Base-by-base conservation (phyloP, 1,140 invertebrate genomes). In the Trypoxylus dichotomus region DNA sequence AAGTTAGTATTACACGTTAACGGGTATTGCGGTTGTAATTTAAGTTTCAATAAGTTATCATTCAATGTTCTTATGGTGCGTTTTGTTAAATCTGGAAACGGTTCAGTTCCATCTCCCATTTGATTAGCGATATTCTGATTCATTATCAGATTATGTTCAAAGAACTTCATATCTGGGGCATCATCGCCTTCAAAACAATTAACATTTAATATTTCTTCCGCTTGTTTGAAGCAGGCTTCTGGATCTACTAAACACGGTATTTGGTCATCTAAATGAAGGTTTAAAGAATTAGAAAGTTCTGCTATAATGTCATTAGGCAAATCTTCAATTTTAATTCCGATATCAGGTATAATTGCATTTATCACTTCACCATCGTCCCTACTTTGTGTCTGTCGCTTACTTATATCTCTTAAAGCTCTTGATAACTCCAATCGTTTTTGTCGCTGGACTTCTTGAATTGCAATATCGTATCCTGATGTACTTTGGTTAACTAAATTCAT, bases 241-340 rank as follows among this genome's bases (percentile, higher is more conserved):
- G 78, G 78, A 75, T 54, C 74, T 19, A 74, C 72, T 42, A 74
- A 24, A 41, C 19, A 37, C 19, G 19, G 10, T 74, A 74, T 24
- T 3, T 74, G 72, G 10, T 41, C 19, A 41, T 82, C 80, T 72
- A 81, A 74, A 78, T 76, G 78, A 71, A 82, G 42, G 78, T 82
- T 68, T 47, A 84, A 77, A 25, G 79, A 81, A n/a, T 72, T 78
- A 25, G 78, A 80, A 8, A 84, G 77, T 75, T 83, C 80, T 78
- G 81, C 79, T 63, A 84, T 83, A 19, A 84, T 54, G 58, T 84
- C 81, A 43, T 77, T 47, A 11, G 83, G 83, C 74, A 84, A 79
- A 47, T 84, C 79, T 78, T 83, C 81, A 79, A 84, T 80, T 80
- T 82, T 81, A 42, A 84, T 83, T 19, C 82, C 83, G 78, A 84